Evolutionary conservation across 2,113 vertebrate species (phyloP).

Genomic region (Microcebus lehilahytsara): DNA sequence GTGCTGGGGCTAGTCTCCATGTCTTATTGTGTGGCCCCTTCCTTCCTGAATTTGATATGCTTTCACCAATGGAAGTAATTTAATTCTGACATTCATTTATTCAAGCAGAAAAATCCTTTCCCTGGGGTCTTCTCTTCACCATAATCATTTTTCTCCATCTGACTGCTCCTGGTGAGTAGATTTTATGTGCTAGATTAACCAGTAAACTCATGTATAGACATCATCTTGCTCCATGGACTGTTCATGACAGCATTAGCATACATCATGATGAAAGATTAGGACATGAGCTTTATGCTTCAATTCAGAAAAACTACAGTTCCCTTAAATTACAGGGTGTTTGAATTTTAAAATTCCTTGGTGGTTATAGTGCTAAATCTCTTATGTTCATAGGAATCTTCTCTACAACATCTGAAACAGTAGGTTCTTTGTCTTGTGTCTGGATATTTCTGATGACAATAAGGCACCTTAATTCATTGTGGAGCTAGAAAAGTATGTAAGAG

Average conservation of each 20-base stretch:
- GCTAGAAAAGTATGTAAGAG: neutral
- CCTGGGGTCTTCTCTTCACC: neutral
- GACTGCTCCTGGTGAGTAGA: neutral
- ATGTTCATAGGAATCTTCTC: neutral
- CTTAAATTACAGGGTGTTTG: neutral
- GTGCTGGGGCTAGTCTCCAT: neutral
- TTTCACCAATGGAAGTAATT: slow-evolving; percentile 1
- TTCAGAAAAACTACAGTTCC: neutral
- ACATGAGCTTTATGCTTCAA: neutral
- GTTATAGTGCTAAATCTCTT: neutral
- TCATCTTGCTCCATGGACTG: neutral
- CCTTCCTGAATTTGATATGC: neutral
- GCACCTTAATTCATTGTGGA: neutral
- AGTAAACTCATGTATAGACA: slow-evolving; percentile 5
- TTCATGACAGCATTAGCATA: neutral
- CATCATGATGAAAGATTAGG: neutral
- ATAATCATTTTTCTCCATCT: slow-evolving; percentile 18
- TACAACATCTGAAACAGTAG: neutral
- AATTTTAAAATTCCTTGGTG: neutral
- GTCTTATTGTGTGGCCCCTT: neutral
- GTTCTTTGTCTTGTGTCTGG: neutral
- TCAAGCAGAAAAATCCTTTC: slow-evolving; percentile 42
- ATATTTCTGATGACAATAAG: neutral
- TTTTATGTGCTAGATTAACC: slow-evolving; percentile 2
- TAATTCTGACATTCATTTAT: slow-evolving; percentile 19